Percentiles rank a stretch among this genome's conserved stretches.
phyloP scores from a whole-genome alignment of 2,113 vertebrate species.

The Semnopithecus entellus region DNA sequence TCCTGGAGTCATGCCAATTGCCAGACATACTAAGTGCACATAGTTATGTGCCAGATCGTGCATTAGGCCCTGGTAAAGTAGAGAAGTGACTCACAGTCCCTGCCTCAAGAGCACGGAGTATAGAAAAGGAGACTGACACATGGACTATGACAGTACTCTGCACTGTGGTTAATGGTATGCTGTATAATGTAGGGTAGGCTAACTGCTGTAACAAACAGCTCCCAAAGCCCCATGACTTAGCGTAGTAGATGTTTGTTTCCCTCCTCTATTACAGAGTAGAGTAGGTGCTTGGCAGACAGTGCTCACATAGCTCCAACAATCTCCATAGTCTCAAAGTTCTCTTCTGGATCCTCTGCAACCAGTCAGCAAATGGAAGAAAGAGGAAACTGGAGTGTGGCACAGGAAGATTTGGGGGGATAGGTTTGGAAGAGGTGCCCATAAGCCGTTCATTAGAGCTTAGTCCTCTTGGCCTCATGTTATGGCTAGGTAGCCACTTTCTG shows the following conservation, averaged over 20 bases:
- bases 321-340: neutral
- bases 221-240: neutral
- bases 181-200: neutral
- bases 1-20: neutral
- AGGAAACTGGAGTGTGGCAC: neutral
- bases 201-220: neutral
- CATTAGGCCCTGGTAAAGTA: neutral
- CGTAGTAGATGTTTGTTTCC: neutral
- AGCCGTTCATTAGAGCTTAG: neutral
- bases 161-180: neutral
- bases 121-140: neutral
- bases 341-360: neutral
- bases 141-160: neutral
- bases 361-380: neutral
- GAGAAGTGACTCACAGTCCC: neutral
- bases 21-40: neutral
- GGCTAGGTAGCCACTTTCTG: neutral
- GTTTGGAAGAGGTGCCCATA: neutral
- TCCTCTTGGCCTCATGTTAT: neutral
- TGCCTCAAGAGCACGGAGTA: accelerated
- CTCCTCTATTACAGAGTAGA: neutral
- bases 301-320: accelerated
- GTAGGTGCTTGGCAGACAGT: neutral
- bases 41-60: neutral
- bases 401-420: neutral